phyloP scores from a whole-genome alignment of 2,797 vertebrate species.

The Phrynocephalus forsythii region DNA sequence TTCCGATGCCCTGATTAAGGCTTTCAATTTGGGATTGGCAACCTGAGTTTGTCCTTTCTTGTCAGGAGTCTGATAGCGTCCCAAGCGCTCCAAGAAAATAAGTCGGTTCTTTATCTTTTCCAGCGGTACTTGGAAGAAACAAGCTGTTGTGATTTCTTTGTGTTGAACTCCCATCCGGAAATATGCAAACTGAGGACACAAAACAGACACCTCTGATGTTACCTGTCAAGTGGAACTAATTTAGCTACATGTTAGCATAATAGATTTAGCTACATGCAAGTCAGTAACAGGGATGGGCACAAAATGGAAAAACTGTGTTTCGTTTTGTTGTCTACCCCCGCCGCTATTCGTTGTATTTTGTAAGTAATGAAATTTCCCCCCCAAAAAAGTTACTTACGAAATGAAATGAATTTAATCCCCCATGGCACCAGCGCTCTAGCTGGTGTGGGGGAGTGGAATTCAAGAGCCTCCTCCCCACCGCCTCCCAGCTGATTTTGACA shows the following conservation, averaged over 20 bases:
- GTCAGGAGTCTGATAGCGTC: slow-evolving; percentile 88
- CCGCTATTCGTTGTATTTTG: too few relatives aligned
- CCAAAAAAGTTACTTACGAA: too few relatives aligned
- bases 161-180: slow-evolving; percentile 94
- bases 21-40: slow-evolving; percentile 85
- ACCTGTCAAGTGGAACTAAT: background rate
- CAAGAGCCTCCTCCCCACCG: too few relatives aligned
- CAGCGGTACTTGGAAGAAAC: slow-evolving; percentile 81
- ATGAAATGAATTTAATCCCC: too few relatives aligned
- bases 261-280: background rate
- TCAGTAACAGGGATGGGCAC: background rate
- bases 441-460: too few relatives aligned
- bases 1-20: slow-evolving; percentile 78
- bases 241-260: too few relatives aligned
- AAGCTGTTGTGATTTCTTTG: slow-evolving; percentile 83
- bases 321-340: too few relatives aligned
- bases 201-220: background rate
- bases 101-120: slow-evolving; percentile 86
- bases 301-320: too few relatives aligned
- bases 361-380: too few relatives aligned
- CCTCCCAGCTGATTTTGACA: too few relatives aligned
- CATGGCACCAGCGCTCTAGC: too few relatives aligned
- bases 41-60: slow-evolving; percentile 88
- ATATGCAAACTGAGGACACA: slow-evolving; percentile 86
- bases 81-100: slow-evolving; percentile 89